Conservation (phyloP, 2,113 vertebrate species). For the Acrocephalus kingi region DNA sequence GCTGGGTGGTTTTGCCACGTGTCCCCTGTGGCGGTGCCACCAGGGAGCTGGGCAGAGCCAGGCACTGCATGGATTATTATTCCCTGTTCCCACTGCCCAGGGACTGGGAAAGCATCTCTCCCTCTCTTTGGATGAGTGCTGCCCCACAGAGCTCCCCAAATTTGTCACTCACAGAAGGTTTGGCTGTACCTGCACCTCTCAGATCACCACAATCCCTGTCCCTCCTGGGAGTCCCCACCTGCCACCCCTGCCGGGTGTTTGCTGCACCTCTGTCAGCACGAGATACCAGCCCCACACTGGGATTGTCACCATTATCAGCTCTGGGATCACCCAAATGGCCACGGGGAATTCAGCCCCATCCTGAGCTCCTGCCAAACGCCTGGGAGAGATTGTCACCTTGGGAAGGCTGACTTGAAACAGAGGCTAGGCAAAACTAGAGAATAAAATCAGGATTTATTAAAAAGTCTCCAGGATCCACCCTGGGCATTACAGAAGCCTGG, state of each 20-base stretch:
- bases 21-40: not conserved
- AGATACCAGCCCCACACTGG: not conserved
- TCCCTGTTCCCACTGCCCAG: not conserved
- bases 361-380: not conserved
- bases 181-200: not conserved
- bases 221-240: not conserved
- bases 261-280: not conserved
- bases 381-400: not conserved
- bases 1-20: not conserved
- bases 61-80: not conserved
- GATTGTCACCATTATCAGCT: not conserved
- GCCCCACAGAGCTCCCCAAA: rapidly evolving
- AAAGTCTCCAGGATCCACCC: too few species aligned
- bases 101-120: not conserved
- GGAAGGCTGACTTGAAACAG: too few species aligned
- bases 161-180: not conserved
- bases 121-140: not conserved
- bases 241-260: not conserved
- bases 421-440: too few species aligned
- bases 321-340: not conserved
- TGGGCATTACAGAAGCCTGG: too few species aligned
- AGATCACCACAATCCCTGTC: not conserved
- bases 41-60: not conserved
- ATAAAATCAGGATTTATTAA: too few species aligned
- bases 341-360: not conserved